Evolutionary conservation across 2,888 invertebrate genomes (phyloP).

Genomic region (Xylota sylvarum): DNA sequence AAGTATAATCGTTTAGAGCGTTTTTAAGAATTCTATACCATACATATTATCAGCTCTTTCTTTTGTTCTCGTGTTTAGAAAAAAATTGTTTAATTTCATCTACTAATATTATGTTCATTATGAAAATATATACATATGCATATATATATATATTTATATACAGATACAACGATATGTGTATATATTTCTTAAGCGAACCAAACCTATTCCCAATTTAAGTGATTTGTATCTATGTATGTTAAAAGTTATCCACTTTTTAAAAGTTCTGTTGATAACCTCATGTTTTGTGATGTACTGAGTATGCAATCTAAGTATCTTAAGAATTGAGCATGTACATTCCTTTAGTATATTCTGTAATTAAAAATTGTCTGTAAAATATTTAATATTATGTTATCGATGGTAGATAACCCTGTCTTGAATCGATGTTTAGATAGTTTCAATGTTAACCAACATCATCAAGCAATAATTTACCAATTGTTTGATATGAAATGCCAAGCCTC

Average conservation of each 20-base stretch:
- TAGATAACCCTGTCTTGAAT: constrained; percentile 30
- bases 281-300: constrained; percentile 39
- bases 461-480: too few relatives aligned
- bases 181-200: constrained; percentile 30
- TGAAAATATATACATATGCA: too few relatives aligned
- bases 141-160: too few relatives aligned
- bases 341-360: constrained; percentile 20
- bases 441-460: not conserved
- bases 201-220: constrained; percentile 19
- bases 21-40: constrained; percentile 14
- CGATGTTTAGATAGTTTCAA: constrained; percentile 34
- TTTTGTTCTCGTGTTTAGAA: constrained; percentile 20
- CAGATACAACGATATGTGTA: too few relatives aligned
- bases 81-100: constrained; percentile 15
- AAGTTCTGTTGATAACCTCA: constrained; percentile 28
- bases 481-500: too few relatives aligned
- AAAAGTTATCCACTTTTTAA: constrained; percentile 1
- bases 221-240: constrained; percentile 21
- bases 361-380: constrained; percentile 8
- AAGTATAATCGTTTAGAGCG: constrained; percentile 85
- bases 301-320: constrained; percentile 23
- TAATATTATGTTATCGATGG: constrained; percentile 25
- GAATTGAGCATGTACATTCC: constrained; percentile 37
- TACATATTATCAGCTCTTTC: constrained; percentile 17
- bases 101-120: not conserved